phyloP scores from a whole-genome alignment of 2,113 vertebrate species.

The human region DNA sequence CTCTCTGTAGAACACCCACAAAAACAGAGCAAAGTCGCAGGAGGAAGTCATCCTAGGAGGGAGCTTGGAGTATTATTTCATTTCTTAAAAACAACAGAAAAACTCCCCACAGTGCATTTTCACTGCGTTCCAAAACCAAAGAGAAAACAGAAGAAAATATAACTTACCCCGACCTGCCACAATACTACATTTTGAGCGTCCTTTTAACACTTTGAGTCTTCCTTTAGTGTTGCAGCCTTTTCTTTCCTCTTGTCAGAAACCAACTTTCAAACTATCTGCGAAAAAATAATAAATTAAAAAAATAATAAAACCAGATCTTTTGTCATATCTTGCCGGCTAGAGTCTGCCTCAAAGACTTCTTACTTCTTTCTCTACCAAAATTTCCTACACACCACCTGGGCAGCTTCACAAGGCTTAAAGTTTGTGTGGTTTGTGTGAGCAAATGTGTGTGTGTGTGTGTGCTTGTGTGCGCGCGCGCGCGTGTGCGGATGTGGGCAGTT shows the following conservation, averaged over 20 bases:
- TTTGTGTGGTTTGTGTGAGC: constrained; percentile 78
- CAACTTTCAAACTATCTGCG: constrained; percentile 70
- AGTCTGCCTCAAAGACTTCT: constrained; percentile 77
- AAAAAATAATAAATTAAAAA: background rate
- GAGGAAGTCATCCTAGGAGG: background rate
- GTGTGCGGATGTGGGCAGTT: constrained; percentile 72
- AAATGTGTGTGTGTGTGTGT: constrained; percentile 48
- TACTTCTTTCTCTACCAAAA: constrained; percentile 80
- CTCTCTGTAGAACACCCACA: background rate
- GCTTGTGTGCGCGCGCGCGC: constrained; percentile 64
- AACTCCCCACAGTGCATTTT: constrained; percentile 63
- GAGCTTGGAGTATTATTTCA: constrained; percentile 53
- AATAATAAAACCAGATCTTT: background rate
- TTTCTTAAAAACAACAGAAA: constrained; percentile 68
- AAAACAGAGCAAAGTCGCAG: background rate
- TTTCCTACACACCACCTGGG: constrained; percentile 85
- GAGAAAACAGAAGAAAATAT: constrained; percentile 74
- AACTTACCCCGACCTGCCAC: constrained; percentile 86
- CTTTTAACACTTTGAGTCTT: constrained; percentile 77
- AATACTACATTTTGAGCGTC: constrained; percentile 78
- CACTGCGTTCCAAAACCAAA: constrained; percentile 53
- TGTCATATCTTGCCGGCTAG: constrained; percentile 46
- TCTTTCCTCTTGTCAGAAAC: constrained; percentile 74
- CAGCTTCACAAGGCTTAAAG: constrained; percentile 85
- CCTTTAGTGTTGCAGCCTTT: constrained; percentile 75